phyloP scores from a whole-genome alignment of 2,797 vertebrate species.

The Microchirus variegatus region DNA sequence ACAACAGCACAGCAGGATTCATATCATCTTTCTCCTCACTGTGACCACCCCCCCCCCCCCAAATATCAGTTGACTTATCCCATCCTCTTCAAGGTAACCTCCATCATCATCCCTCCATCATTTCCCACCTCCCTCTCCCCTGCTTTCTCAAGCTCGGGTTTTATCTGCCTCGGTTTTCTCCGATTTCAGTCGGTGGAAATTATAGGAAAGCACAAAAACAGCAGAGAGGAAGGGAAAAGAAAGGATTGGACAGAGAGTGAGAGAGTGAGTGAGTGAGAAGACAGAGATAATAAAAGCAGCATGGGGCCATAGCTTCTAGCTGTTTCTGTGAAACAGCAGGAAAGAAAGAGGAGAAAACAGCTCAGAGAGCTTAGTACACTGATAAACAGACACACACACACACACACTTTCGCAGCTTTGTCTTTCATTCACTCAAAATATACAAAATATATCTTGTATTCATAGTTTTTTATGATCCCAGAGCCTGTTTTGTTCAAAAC shows the following conservation, averaged over 20 bases:
- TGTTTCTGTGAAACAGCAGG: slow-evolving; percentile 61
- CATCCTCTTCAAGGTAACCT: slow-evolving; percentile 43
- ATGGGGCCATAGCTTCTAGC: slow-evolving; percentile 51
- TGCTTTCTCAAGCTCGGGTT: slow-evolving; percentile 49
- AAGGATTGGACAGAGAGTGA: slow-evolving; percentile 21
- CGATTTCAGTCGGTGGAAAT: slow-evolving; percentile 61
- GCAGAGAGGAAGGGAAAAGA: slow-evolving; percentile 28
- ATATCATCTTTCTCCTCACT: slow-evolving; percentile 58
- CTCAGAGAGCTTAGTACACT: slow-evolving; percentile 45
- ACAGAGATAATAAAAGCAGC: slow-evolving; percentile 56
- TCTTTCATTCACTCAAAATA: slow-evolving; percentile 14
- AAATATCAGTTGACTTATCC: slow-evolving; percentile 56
- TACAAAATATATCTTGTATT: background rate
- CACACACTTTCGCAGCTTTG: background rate
- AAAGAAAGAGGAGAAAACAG: slow-evolving; percentile 54
- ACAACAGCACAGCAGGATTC: slow-evolving; percentile 43
- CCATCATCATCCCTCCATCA: slow-evolving; percentile 56
- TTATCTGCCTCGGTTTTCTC: slow-evolving; percentile 51
- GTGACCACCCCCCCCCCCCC: slow-evolving; percentile 35
- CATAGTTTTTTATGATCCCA: too few species aligned
- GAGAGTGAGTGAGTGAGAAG: slow-evolving; percentile 28
- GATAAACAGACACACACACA: slow-evolving; percentile 35
- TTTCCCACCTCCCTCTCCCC: slow-evolving; percentile 31
- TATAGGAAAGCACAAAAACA: slow-evolving; percentile 51
- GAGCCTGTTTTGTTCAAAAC: too few species aligned